These are phyloP conservation scores for Meliscaeva auricollis DNA, from an alignment of 2,888 invertebrate genomes.

Conservation along the genomic window DNA sequence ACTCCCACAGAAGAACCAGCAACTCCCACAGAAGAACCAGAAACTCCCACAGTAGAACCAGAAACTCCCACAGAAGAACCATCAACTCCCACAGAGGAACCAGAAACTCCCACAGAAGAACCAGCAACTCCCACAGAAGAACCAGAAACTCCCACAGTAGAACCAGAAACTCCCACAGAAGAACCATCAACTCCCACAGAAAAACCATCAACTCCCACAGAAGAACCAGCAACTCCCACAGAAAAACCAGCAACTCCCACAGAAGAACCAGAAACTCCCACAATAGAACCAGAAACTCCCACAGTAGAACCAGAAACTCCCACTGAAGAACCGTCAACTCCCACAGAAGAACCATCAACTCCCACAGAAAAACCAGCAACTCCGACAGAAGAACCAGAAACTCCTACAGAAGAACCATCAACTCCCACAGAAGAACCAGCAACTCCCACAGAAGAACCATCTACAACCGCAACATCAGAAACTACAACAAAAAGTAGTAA, in stretches of 20 bases:
- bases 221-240: constrained; percentile 14
- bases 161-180: not conserved
- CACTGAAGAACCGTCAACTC: constrained; percentile 14
- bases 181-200: constrained; percentile 9
- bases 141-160: not conserved
- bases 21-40: constrained; percentile 31
- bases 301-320: constrained; percentile 31
- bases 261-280: not conserved
- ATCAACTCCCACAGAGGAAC: constrained; percentile 16
- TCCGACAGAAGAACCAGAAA: constrained; percentile 34
- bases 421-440: constrained; percentile 14
- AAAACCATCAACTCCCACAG: not conserved
- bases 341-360: constrained; percentile 26
- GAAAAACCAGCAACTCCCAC: not conserved
- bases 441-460: constrained; percentile 5
- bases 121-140: constrained; percentile 10
- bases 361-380: constrained; percentile 40
- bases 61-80: constrained; percentile 5
- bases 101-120: constrained; percentile 15
- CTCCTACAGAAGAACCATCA: constrained; percentile 9
- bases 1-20: not conserved
- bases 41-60: not conserved
- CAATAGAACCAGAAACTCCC: constrained; percentile 30
- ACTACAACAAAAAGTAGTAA: constrained; percentile 5
- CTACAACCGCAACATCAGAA: not conserved